Percentiles rank a stretch among this genome's conserved stretches.
Evolutionary conservation across 2,797 vertebrate species (phyloP).

Genomic region (Huso huso): DNA sequence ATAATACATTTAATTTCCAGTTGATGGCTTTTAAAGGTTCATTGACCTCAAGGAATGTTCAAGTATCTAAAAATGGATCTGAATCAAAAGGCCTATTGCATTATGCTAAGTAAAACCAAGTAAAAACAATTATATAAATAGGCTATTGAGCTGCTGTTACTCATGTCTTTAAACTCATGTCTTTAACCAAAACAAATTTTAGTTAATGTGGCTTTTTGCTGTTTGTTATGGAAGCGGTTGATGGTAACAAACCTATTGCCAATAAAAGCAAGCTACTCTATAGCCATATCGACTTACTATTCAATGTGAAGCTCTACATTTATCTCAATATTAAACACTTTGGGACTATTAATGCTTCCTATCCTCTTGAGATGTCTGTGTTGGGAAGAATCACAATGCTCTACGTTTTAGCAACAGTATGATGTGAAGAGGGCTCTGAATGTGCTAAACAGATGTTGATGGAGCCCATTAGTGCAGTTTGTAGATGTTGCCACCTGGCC

Average conservation of each 20-base stretch:
- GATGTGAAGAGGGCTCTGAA: constrained; percentile 53
- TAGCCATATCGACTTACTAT: constrained; percentile 45
- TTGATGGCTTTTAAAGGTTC: too few relatives aligned
- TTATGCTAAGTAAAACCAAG: too few relatives aligned
- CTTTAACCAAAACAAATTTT: too few relatives aligned
- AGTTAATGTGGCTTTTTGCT: too few relatives aligned
- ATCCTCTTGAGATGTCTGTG: constrained; percentile 72
- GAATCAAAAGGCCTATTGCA: too few relatives aligned
- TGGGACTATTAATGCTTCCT: constrained; percentile 64
- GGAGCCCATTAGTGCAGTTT: constrained; percentile 42
- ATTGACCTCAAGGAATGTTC: too few relatives aligned
- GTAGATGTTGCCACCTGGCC: constrained; percentile 39
- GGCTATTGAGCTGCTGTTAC: too few relatives aligned
- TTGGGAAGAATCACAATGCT: constrained; percentile 54
- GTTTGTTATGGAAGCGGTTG: not conserved
- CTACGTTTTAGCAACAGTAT: constrained; percentile 64
- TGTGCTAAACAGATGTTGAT: constrained; percentile 56
- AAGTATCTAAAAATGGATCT: too few relatives aligned
- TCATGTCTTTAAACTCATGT: too few relatives aligned
- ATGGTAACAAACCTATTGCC: constrained; percentile 46
- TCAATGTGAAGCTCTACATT: constrained; percentile 52
- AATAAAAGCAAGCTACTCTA: constrained; percentile 44
- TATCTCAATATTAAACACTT: constrained; percentile 60
- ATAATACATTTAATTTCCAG: too few relatives aligned
- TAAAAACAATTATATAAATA: too few relatives aligned